These are phyloP conservation scores for Thymelicus lineola DNA, from an alignment of 2,888 invertebrate species.

Conservation along the genomic window DNA sequence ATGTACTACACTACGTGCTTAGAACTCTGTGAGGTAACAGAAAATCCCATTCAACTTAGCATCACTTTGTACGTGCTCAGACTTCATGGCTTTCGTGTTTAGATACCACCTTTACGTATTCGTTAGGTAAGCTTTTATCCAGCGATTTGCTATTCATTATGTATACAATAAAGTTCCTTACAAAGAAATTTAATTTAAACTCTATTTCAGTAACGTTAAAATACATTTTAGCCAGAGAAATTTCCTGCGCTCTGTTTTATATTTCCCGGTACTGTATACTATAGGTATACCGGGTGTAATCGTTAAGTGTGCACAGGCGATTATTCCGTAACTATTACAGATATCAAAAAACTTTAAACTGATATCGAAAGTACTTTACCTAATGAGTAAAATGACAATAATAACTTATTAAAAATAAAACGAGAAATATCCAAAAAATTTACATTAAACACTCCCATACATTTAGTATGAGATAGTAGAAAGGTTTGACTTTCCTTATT, in stretches of 20 bases:
- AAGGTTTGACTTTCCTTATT: no score
- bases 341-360: no score
- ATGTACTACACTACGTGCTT: constrained; percentile 1
- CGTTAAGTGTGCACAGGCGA: no score
- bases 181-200: background rate
- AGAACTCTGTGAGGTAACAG: constrained; percentile 29
- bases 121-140: constrained; percentile 14
- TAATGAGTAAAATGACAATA: no score
- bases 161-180: background rate
- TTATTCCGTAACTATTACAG: no score
- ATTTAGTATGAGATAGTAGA: no score
- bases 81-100: background rate
- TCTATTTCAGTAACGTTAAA: background rate
- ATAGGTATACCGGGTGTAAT: no score
- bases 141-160: constrained; percentile 8
- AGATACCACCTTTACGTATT: background rate
- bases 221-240: constrained; percentile 5
- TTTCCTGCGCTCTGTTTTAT: constrained; percentile 44
- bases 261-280: constrained; percentile 26
- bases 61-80: constrained; percentile 16
- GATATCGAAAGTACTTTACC: no score
- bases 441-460: no score
- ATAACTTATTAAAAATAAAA: no score
- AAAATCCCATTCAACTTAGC: constrained; percentile 25
- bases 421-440: no score